A percentile compares a stretch with the other conserved stretches of the same genome.
Evolutionary conservation across 2,113 vertebrate genomes (phyloP).

Genomic region (Etheostoma cragini): DNA sequence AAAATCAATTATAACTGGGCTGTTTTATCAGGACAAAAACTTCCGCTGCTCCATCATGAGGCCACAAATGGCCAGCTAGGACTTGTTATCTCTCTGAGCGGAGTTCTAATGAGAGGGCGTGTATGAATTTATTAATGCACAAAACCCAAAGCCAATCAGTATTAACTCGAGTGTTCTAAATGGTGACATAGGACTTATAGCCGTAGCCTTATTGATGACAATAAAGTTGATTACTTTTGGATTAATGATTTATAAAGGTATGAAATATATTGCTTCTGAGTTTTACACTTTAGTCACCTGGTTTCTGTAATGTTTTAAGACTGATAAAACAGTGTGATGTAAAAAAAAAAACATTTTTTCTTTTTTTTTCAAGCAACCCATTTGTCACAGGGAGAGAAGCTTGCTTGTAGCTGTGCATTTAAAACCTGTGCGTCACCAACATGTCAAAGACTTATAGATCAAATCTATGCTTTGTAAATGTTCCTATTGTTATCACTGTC

Average conservation of each 20-base stretch:
- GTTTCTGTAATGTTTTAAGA: background rate
- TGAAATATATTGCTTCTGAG: background rate
- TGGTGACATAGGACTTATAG: no score
- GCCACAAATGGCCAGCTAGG: slow-evolving; percentile 17
- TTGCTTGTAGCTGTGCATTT: background rate
- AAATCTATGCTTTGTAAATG: slow-evolving; percentile 14
- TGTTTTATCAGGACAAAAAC: slow-evolving; percentile 28
- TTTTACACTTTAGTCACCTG: background rate
- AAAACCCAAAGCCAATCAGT: background rate
- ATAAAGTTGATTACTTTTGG: background rate
- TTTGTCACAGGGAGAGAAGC: background rate
- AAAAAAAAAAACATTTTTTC: background rate
- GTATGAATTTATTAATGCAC: background rate
- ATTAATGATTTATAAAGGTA: background rate
- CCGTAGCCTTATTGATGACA: background rate
- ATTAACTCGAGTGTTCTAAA: background rate
- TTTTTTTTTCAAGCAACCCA: background rate
- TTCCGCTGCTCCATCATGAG: slow-evolving; percentile 14
- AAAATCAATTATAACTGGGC: slow-evolving; percentile 25
- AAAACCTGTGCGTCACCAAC: background rate
- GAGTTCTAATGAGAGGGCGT: slow-evolving; percentile 2
- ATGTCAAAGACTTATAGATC: slow-evolving; percentile 4
- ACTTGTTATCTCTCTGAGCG: slow-evolving; percentile 16
- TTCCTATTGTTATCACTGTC: background rate
- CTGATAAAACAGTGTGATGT: background rate